Base-by-base conservation (phyloP, 2,113 vertebrate genomes). In the Aldabrachelys gigantea region DNA sequence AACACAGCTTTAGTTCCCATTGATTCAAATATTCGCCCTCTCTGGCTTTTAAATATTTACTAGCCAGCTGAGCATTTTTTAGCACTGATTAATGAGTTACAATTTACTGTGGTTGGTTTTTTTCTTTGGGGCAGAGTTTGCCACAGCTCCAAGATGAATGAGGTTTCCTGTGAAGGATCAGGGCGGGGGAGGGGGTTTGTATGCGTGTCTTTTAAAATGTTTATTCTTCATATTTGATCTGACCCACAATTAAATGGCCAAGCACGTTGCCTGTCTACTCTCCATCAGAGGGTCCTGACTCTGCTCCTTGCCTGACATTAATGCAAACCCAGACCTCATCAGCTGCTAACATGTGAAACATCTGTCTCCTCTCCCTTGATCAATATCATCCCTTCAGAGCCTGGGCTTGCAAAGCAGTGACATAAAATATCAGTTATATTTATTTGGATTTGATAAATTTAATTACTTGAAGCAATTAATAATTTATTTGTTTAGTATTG, bases 401-500 rank as follows among this genome's bases (percentile, higher is more conserved):
- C 82, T 85, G 86, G 57, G 94, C 89, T 95, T 91, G 91, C 94
- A 88, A 95, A 96, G 87, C 92, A 85, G 93, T 94, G 94, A 94
- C 95, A 97, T 97, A 97, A 98, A 97, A 96, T 95, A 97, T 75
- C 96, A 91, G 96, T 97, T 97, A 97, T 97, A 97, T 97, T 97
- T 97, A 97, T 97, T 97, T 96, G 94, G 91, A 94, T 98, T 97
- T 98, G 97, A 97, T 97, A 97, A 95, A 98, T 97, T 93, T 98
- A 98, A 98, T 98, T 97, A 97, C 97, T 97, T 97, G 95, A 90
- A 91, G 79, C 96, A 96, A 98, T 98, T 98, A 98, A 98, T 98
- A 97, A 98, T 98, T 97, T 97, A 98, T 97, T 97, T 96, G 92
- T 91, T 97, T 94, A 87, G 81, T 98, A 98, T 97, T 93, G 97